Conservation (phyloP, 2,888 invertebrate genomes). For the Drosophila mimetica region DNA sequence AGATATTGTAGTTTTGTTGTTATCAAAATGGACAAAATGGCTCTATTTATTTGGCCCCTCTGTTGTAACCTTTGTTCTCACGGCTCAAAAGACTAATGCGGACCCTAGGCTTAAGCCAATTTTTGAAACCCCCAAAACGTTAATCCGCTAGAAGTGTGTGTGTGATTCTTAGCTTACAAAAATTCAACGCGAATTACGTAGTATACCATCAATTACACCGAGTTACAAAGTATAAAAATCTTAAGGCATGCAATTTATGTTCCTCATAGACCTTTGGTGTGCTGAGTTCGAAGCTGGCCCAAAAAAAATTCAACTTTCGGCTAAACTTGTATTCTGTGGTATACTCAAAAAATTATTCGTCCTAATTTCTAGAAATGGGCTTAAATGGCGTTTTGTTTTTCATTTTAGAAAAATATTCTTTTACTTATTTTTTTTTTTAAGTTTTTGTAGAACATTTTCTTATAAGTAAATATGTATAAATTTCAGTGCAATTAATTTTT, state of each 20-base stretch:
- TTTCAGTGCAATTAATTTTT: too few species aligned
- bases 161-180: background rate
- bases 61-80: conserved; percentile 23
- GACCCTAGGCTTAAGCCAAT: conserved; percentile 19
- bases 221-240: background rate
- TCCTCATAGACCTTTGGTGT: background rate
- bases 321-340: too few species aligned
- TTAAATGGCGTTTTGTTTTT: too few species aligned
- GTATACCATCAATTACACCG: background rate
- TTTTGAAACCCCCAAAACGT: background rate
- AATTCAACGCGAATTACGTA: background rate
- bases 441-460: too few species aligned
- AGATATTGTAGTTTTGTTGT: conserved; percentile 37
- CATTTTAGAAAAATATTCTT: too few species aligned
- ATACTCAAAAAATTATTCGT: too few species aligned
- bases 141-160: conserved; percentile 3
- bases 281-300: background rate
- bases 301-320: too few species aligned
- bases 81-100: conserved; percentile 32
- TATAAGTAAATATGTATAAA: too few species aligned
- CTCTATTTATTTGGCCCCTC: conserved; percentile 24
- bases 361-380: too few species aligned
- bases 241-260: background rate
- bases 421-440: too few species aligned
- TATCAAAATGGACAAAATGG: conserved; percentile 34